Evolutionary conservation across 2,888 invertebrate species (phyloP).

Genomic region (Euproctis similis): DNA sequence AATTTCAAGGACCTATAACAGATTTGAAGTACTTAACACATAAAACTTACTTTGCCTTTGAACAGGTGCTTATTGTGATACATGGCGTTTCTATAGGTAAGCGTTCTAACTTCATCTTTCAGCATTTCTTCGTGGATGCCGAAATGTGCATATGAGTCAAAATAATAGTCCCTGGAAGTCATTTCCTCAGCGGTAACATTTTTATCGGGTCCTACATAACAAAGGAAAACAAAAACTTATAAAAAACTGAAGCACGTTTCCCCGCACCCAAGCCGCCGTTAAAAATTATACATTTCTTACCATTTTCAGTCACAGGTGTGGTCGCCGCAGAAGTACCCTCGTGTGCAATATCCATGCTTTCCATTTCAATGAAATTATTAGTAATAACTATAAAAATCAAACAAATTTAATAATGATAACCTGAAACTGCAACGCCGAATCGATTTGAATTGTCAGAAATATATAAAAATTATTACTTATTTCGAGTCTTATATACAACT

Average conservation of each 20-base stretch:
- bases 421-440: conserved; percentile 60
- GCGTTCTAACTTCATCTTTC: conserved; percentile 98
- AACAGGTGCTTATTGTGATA: conserved; percentile 99
- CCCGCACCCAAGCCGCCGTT: conserved; percentile 31
- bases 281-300: conserved; percentile 37
- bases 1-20: too few relatives aligned
- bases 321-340: conserved; percentile 59
- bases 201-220: conserved; percentile 57
- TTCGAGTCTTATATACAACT: too few relatives aligned
- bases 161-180: conserved; percentile 99
- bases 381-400: conserved; percentile 33
- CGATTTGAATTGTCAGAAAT: too few relatives aligned
- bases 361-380: conserved; percentile 49
- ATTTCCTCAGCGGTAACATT: conserved; percentile 91
- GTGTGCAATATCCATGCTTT: conserved; percentile 70
- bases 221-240: conserved; percentile 18
- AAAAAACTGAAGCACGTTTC: conserved; percentile 60
- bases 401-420: conserved; percentile 46
- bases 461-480: too few relatives aligned
- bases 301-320: conserved; percentile 63
- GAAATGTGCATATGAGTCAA: conserved; percentile 99
- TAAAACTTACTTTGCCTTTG: conserved; percentile 82
- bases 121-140: conserved; percentile 99
- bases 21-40: too few relatives aligned
- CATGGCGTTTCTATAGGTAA: conserved; percentile 99